These are phyloP conservation scores for Papilio helenus DNA, from an alignment of 1,140 invertebrate species.

Conservation along the genomic window DNA sequence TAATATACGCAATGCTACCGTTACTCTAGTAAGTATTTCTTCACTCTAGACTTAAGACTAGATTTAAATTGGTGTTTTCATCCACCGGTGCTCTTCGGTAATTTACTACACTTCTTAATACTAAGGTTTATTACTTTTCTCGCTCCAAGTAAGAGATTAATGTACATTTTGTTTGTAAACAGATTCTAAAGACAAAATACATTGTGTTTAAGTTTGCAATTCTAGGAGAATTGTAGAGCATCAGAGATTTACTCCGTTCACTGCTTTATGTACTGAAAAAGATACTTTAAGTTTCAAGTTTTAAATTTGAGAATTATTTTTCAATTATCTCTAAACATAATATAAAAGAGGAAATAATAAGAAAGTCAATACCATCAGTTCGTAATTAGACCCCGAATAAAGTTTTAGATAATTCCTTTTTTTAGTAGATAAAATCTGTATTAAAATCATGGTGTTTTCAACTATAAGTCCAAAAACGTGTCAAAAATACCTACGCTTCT, in stretches of 20 bases:
- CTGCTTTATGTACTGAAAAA: not conserved
- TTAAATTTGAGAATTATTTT: no score
- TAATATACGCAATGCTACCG: not conserved
- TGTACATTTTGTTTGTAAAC: not conserved
- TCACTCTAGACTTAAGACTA: not conserved
- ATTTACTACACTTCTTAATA: not conserved
- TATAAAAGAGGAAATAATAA: no score
- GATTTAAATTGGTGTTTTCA: not conserved
- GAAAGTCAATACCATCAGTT: no score
- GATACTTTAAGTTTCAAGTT: no score
- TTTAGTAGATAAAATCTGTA: no score
- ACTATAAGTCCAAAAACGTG: no score
- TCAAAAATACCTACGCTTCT: no score
- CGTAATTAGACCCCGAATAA: no score
- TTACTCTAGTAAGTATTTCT: not conserved
- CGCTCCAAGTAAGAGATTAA: not conserved
- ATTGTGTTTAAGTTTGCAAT: not conserved
- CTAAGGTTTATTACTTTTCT: not conserved
- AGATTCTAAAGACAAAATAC: constrained; percentile 1
- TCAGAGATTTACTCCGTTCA: not conserved
- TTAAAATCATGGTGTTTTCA: no score
- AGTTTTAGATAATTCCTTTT: no score
- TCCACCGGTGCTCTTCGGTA: not conserved
- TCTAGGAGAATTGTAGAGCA: not conserved
- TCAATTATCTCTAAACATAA: no score